Percentiles rank a stretch among this genome's conserved stretches.
Conservation (phyloP, 1,140 invertebrate species). For the Papilio glaucus region DNA sequence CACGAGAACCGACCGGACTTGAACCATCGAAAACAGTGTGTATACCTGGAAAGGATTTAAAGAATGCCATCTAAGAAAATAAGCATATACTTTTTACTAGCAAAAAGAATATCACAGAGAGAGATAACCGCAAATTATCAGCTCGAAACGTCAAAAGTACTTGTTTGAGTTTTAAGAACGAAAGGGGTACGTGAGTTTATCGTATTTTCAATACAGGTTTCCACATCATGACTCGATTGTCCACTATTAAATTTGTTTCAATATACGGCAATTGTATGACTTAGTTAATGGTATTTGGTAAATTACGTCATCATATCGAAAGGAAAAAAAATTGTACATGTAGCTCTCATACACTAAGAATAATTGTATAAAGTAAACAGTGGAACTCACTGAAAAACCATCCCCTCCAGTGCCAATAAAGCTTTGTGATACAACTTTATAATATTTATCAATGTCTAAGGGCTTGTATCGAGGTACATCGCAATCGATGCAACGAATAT, state of each 20-base stretch:
- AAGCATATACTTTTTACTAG: no score
- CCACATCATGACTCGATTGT: no score
- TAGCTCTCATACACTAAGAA: neutral
- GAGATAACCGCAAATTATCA: no score
- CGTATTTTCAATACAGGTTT: no score
- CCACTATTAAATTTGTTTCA: no score
- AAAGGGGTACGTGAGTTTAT: no score
- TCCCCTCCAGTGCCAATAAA: slow-evolving; percentile 88
- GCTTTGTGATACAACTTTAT: slow-evolving; percentile 85
- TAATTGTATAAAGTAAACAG: slow-evolving; percentile 6
- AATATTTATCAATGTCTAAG: slow-evolving; percentile 81
- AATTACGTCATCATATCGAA: no score
- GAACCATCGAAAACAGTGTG: slow-evolving; percentile 77
- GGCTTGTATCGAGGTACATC: slow-evolving; percentile 86
- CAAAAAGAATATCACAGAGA: no score
- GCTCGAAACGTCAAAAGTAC: no score
- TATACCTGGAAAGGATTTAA: slow-evolving; percentile 59
- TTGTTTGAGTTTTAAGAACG: no score
- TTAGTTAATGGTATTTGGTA: no score
- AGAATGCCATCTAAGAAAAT: neutral
- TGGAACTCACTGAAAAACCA: slow-evolving; percentile 79
- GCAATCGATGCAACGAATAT: slow-evolving; percentile 87
- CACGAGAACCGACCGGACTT: slow-evolving; percentile 83
- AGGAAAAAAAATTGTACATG: neutral
- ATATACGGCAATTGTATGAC: no score